Percentiles rank a stretch among this genome's conserved stretches.
Conservation (phyloP, 2,797 vertebrate species). For the Ibycter americanus region DNA sequence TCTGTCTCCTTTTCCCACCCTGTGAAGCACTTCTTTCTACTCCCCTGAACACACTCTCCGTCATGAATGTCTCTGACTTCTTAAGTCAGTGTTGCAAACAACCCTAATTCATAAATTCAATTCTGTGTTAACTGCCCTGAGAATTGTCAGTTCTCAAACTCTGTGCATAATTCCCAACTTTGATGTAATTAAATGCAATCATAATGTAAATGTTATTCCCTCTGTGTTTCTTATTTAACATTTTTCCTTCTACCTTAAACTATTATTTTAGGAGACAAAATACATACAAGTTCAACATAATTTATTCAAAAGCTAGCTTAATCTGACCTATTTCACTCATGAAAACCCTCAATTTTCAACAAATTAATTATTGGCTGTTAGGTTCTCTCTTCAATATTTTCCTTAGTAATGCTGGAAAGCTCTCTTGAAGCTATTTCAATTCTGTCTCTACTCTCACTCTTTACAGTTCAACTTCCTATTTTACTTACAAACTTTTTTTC, state of each 20-base stretch:
- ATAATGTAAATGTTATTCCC: constrained; percentile 28
- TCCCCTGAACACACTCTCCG: neutral
- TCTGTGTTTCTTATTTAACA: neutral
- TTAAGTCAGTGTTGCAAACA: neutral
- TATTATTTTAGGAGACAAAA: constrained; percentile 5
- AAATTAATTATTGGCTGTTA: neutral
- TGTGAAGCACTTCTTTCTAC: neutral
- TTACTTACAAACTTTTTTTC: neutral
- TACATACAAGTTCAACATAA: neutral
- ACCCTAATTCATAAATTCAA: constrained; percentile 33
- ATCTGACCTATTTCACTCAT: neutral
- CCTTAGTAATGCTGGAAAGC: neutral
- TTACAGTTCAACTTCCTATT: neutral
- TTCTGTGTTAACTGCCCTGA: neutral
- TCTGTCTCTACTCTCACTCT: neutral
- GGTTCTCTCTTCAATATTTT: neutral
- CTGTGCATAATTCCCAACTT: constrained; percentile 36
- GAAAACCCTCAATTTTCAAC: neutral
- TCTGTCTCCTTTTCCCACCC: neutral
- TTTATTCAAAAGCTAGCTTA: neutral
- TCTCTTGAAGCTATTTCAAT: neutral
- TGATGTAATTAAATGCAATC: constrained; percentile 20
- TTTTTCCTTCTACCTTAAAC: constrained; percentile 21
- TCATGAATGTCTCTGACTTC: neutral
- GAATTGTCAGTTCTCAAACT: constrained; percentile 4